A percentile compares a stretch with the other conserved stretches of the same genome.
phyloP scores from a whole-genome alignment of 2,113 vertebrate genomes.

The Salvelinus alpinus region DNA sequence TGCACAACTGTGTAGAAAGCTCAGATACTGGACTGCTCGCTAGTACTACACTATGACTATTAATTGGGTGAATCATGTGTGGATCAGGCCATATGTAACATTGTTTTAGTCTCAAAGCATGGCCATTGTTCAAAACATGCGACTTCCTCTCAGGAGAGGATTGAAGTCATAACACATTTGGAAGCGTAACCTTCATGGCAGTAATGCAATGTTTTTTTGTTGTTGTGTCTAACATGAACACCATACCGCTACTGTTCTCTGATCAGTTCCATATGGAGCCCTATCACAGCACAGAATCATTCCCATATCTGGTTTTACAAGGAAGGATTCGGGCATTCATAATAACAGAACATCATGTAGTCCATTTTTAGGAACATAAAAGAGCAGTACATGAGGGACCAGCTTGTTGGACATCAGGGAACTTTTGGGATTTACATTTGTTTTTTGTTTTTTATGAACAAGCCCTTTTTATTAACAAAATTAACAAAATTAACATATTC shows the following conservation, averaged over 20 bases:
- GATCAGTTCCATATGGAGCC: slow-evolving; percentile 40
- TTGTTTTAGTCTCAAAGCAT: slow-evolving; percentile 12
- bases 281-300: slow-evolving; percentile 22
- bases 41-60: background rate
- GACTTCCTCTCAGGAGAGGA: background rate
- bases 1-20: background rate
- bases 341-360: slow-evolving; percentile 4
- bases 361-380: slow-evolving; percentile 14
- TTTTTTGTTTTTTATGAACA: too few relatives aligned
- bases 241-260: slow-evolving; percentile 36
- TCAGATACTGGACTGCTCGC: background rate
- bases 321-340: slow-evolving; percentile 7
- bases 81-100: slow-evolving; percentile 7
- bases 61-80: background rate
- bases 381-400: background rate
- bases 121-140: background rate
- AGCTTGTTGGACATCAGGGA: background rate
- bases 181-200: slow-evolving; percentile 32
- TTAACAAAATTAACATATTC: too few relatives aligned
- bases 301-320: slow-evolving; percentile 23
- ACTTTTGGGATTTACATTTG: background rate
- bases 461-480: too few relatives aligned
- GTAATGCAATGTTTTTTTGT: slow-evolving; percentile 15
- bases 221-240: slow-evolving; percentile 9
- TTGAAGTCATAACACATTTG: slow-evolving; percentile 19